Evolutionary conservation across 2,797 vertebrate species (phyloP).

Genomic region (Characodon lateralis): DNA sequence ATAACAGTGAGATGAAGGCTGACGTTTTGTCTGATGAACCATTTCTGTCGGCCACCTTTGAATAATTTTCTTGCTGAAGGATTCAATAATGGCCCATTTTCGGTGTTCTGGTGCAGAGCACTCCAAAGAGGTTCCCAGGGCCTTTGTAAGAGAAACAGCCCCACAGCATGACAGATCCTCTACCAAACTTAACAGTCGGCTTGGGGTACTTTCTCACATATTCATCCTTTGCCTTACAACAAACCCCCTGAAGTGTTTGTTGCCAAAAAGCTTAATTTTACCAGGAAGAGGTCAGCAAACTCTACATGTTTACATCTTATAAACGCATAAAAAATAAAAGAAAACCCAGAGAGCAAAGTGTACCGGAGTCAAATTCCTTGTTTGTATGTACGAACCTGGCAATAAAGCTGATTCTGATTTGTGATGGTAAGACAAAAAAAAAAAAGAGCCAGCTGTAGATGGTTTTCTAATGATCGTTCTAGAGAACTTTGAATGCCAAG

Average conservation of each 20-base stretch:
- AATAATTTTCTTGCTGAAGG: not conserved
- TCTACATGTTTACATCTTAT: not conserved
- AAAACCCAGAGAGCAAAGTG: no score
- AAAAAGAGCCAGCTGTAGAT: not conserved
- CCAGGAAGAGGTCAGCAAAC: not conserved
- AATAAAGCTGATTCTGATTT: not conserved
- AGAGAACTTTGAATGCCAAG: not conserved
- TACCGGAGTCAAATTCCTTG: no score
- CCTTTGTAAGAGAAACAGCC: not conserved
- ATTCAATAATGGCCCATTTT: not conserved
- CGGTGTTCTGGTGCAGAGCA: not conserved
- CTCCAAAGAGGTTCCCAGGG: not conserved
- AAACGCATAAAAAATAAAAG: not conserved
- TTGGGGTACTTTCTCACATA: not conserved
- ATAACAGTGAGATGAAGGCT: not conserved
- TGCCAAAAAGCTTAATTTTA: not conserved
- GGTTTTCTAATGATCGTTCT: not conserved
- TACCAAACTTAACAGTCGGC: not conserved
- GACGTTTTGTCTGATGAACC: not conserved
- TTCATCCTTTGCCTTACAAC: no score
- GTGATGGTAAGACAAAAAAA: not conserved
- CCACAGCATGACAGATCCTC: not conserved
- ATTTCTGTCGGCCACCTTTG: not conserved
- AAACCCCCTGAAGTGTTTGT: no score
- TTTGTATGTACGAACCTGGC: no score